Conservation (phyloP, 2,888 invertebrate genomes). For the Melieria picta region DNA sequence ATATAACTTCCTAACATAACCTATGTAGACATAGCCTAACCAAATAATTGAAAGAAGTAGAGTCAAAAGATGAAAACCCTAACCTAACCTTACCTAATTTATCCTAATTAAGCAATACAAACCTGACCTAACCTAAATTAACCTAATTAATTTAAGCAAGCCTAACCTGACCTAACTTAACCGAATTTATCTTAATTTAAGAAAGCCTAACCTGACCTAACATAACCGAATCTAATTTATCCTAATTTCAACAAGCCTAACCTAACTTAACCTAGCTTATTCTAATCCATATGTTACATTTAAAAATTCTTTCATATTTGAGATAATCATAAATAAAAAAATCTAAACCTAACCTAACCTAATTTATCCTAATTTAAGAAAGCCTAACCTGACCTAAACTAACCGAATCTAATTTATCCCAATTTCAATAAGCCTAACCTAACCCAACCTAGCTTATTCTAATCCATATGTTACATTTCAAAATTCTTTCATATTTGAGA, state of each 20-base stretch:
- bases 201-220: constrained; percentile 26
- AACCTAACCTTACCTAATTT: neutral
- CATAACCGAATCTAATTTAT: constrained; percentile 25
- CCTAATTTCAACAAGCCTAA: constrained; percentile 30
- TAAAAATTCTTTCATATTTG: too few relatives aligned
- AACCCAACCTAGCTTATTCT: constrained; percentile 13
- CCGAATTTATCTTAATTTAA: constrained; percentile 25
- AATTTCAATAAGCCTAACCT: constrained; percentile 24
- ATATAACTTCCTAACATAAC: too few relatives aligned
- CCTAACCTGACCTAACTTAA: constrained; percentile 25
- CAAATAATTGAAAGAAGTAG: too few relatives aligned
- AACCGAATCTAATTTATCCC: constrained; percentile 26
- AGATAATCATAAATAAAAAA: too few relatives aligned
- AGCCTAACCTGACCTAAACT: constrained; percentile 23
- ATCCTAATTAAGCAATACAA: constrained; percentile 9
- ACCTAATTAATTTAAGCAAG: constrained; percentile 18
- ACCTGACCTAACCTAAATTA: neutral
- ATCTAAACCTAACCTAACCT: constrained; percentile 6
- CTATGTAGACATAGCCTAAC: too few relatives aligned
- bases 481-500: too few relatives aligned
- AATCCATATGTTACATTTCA: neutral
- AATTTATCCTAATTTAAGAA: neutral
- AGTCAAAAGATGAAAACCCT: neutral
- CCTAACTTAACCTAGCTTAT: neutral
- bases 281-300: too few relatives aligned